A percentile compares a stretch with the other conserved stretches of the same genome.
Conservation (phyloP, 2,797 vertebrate species). For the Rachycentron canadum region DNA sequence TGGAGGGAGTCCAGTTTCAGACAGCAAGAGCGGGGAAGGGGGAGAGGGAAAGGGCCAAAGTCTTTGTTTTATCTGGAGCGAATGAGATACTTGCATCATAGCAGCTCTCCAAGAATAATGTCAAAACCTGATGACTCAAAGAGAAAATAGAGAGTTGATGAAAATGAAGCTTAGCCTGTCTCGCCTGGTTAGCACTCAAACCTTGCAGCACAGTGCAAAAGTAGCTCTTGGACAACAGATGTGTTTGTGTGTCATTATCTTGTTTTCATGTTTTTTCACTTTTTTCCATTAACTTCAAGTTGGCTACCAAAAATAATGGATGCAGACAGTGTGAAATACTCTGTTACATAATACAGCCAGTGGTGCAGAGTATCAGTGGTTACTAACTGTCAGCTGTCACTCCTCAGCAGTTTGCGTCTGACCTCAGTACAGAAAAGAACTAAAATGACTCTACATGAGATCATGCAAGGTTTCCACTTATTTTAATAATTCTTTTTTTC, state of each 20-base stretch:
- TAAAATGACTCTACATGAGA: neutral
- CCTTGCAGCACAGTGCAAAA: constrained; percentile 2
- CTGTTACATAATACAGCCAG: constrained; percentile 9
- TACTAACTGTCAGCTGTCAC: constrained; percentile 38
- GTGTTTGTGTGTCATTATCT: constrained; percentile 33
- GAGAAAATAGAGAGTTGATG: constrained; percentile 74
- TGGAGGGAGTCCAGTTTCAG: constrained; percentile 61
- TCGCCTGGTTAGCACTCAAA: constrained; percentile 47
- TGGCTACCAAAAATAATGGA: constrained; percentile 13
- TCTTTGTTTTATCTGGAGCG: constrained; percentile 77
- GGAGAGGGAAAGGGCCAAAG: constrained; percentile 27
- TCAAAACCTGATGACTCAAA: constrained; percentile 77
- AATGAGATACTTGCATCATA: constrained; percentile 70
- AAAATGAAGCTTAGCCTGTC: constrained; percentile 65
- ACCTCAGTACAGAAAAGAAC: neutral
- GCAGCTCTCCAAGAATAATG: constrained; percentile 79
- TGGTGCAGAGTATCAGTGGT: neutral
- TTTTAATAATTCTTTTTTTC: too few relatives aligned
- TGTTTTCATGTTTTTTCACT: constrained; percentile 21
- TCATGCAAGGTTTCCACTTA: neutral
- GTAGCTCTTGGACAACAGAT: constrained; percentile 39
- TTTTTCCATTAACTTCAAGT: neutral
- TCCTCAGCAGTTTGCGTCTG: constrained; percentile 13
- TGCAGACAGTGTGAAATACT: constrained; percentile 25
- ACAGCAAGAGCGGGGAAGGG: constrained; percentile 36